Base-by-base conservation (phyloP, 1,140 invertebrate species). In the Leptinotarsa defecta region DNA sequence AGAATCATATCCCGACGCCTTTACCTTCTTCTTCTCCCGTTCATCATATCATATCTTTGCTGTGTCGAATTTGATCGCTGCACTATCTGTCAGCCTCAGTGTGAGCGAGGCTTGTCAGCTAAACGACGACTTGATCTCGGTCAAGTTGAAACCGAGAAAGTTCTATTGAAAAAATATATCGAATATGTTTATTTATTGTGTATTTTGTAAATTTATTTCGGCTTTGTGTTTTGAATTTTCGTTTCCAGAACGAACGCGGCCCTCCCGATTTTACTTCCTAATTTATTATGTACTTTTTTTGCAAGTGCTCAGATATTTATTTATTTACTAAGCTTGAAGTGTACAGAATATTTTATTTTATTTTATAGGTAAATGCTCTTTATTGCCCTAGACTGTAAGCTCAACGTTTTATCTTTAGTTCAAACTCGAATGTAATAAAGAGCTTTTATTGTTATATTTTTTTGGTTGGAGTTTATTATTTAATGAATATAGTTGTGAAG, bases 241-340 rank as follows among this genome's bases (percentile, higher is more conserved):
- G 52, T 57, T 57, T 57, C n/a, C 17, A n/a, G 52, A 57, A 57
- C n/a, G 52, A 57, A 57, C 13, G 52, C n/a, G 15, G 52, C n/a
- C 17, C 52, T 8, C 3, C 52, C 52, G 4, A 52, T 57, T 57
- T 57, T 19, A 19, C n/a, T 57, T 75, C 34, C 48, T 43, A 63
- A 77, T 74, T 68, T 77, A 65, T 76, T 79, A 76, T 64, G 76
- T 77, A 77, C 71, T 77, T 79, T 77, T 78, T 79, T 77, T 78
- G 74, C 75, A 80, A 75, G 76, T 78, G 75, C 79, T 64, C 76
- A 77, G 71, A 75, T 77, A 79, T 79, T 77, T 78, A 78, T 80
- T 80, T 78, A 78, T 78, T 80, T 79, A 79, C 72, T 70, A 78
- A 73, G 77, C 75, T 80, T 80, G 61, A 78, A 74, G 76, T 80